Evolutionary conservation across 2,797 vertebrate genomes (phyloP).

Genomic region (Chelmon rostratus): DNA sequence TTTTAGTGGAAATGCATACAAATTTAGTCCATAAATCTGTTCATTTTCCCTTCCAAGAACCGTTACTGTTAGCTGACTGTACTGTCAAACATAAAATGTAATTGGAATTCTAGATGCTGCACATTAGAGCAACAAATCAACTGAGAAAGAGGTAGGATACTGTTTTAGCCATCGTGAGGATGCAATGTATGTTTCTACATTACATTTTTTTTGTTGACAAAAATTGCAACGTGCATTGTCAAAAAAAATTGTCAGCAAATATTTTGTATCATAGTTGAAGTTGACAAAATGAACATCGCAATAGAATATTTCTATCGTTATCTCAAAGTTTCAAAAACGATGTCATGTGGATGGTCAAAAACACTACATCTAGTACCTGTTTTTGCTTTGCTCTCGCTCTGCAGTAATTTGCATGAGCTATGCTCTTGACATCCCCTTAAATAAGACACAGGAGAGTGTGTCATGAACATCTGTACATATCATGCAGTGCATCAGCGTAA

Average conservation of each 20-base stretch:
- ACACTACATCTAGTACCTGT: background rate
- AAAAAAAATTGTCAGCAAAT: too few species aligned
- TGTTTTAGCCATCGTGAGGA: background rate
- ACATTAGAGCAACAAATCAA: background rate
- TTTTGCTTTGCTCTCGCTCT: background rate
- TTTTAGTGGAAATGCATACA: background rate
- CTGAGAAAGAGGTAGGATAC: background rate
- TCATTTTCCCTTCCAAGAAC: too few species aligned
- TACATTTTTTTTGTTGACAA: too few species aligned
- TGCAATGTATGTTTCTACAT: background rate
- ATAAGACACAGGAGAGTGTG: conserved; percentile 22
- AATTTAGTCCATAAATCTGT: background rate
- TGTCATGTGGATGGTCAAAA: background rate
- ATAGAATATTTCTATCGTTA: background rate
- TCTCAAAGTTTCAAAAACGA: background rate
- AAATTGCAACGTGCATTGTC: too few species aligned
- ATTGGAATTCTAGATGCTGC: background rate
- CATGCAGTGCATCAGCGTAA: conserved; percentile 20
- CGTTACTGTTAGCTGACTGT: too few species aligned
- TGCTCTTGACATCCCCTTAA: conserved; percentile 22
- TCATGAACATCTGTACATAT: conserved; percentile 32
- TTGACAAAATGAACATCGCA: background rate
- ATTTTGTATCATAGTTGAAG: background rate
- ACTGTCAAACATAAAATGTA: background rate
- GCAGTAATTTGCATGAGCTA: conserved; percentile 12